These are phyloP conservation scores for Myotis planiceps DNA, from an alignment of 2,797 vertebrate species.

Conservation along the genomic window DNA sequence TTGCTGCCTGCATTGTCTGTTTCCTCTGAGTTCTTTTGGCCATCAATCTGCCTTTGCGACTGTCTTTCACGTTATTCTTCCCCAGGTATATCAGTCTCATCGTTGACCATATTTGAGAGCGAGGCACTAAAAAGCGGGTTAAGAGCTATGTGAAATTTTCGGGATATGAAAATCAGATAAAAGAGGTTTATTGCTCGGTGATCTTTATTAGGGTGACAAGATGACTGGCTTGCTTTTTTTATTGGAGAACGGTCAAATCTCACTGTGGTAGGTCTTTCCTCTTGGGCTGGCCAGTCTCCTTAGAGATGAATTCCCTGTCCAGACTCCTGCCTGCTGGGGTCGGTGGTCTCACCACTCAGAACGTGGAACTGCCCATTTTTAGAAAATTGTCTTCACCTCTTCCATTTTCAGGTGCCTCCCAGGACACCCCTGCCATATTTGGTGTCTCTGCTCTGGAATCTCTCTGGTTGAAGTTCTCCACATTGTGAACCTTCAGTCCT, in stretches of 20 bases:
- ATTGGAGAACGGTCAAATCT: background rate
- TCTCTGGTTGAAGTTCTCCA: background rate
- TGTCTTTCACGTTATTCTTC: background rate
- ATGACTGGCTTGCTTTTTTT: background rate
- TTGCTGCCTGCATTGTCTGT: background rate
- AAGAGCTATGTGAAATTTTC: background rate
- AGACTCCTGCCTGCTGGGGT: background rate
- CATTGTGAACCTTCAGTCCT: background rate
- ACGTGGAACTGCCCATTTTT: background rate
- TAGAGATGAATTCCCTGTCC: background rate
- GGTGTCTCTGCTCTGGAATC: background rate
- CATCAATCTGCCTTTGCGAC: background rate
- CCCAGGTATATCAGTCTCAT: background rate
- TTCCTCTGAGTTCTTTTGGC: background rate
- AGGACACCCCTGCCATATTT: background rate
- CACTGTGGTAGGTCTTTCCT: background rate
- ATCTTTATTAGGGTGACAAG: background rate
- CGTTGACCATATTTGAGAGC: background rate
- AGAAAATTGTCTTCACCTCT: background rate
- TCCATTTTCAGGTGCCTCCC: background rate
- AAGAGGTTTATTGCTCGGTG: background rate
- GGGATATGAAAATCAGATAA: background rate
- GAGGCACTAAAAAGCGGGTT: background rate
- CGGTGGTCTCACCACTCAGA: background rate
- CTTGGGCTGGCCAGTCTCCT: background rate